Evolutionary conservation across 2,113 vertebrate species (phyloP), one percentile per base, ranked within the genome.

Genomic region (Turdus rufiventris): DNA sequence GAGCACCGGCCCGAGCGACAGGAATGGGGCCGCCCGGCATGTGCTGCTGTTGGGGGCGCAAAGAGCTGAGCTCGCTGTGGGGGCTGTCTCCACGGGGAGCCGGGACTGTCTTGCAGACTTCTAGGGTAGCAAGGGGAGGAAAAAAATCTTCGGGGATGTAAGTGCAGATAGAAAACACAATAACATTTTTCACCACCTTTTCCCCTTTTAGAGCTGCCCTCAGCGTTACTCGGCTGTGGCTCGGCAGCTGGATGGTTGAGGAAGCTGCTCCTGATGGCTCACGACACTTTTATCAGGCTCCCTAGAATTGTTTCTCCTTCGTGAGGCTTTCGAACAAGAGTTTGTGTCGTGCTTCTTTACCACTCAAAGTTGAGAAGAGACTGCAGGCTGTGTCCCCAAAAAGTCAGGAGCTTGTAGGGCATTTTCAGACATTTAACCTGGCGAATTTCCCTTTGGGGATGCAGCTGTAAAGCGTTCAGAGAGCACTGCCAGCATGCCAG

Each of bases 21-120:
- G 34, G 3, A 4, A 5, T 2, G 13, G 40, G 10, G 2, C 8
- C 2, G 26, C 12, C 58, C 9, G 10, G 3, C 0, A n/a, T n/a
- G n/a, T n/a, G 5, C 31, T 2, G 63, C 36, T 19, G n/a, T 1
- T 5, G 23, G 20, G n/a, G 14, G 2, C 2, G 6, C 53, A 14
- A 3, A 23, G 40, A 3, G 5, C 25, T 5, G 38, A 5, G 36
- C 24, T 43, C 6, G n/a, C 56, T 14, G 10, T 4, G 10, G 9
- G 34, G 57, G 14, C 10, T 48, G 45, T 24, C 36, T 48, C 16
- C 26, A 0, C 1, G 9, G 19, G 13, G 23, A 53, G 16, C 25
- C 4, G 28, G 8, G 17, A 28, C 25, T 20, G 65, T 8, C 15
- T 31, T 28, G 26, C 1, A 10, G 26, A 19, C 28, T 74, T 11